Conservation (phyloP, 2,888 invertebrate species). For the Rhodophaea formosa region DNA sequence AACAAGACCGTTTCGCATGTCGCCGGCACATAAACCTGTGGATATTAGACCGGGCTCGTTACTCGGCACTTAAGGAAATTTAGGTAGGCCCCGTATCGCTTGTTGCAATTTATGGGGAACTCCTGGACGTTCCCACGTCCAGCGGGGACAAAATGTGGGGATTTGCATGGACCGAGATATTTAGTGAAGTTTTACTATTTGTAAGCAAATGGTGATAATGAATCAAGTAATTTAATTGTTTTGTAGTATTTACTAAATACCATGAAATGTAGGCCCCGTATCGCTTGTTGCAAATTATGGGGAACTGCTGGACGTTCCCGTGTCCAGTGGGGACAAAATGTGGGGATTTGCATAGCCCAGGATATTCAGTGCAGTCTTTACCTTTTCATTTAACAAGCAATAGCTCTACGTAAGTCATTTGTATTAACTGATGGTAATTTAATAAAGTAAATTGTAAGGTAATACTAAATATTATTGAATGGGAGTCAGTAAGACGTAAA, state of each 20-base stretch:
- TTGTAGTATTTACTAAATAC: too few relatives aligned
- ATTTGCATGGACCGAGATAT: not conserved
- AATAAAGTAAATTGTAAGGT: too few relatives aligned
- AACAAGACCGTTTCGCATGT: constrained; percentile 22
- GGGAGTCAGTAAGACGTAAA: too few relatives aligned
- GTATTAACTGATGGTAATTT: too few relatives aligned
- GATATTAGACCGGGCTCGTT: constrained; percentile 21
- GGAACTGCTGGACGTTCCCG: constrained; percentile 34
- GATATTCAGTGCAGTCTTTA: not conserved
- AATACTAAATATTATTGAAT: too few relatives aligned
- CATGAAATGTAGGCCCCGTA: constrained; percentile 38
- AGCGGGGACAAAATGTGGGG: not conserved
- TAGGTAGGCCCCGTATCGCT: constrained; percentile 39
- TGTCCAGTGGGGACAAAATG: constrained; percentile 19
- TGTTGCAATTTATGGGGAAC: constrained; percentile 37
- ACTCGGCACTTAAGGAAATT: constrained; percentile 39
- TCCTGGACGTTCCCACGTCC: constrained; percentile 33
- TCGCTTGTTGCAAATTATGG: constrained; percentile 37
- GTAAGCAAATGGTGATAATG: too few relatives aligned
- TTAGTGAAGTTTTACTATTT: too few relatives aligned
- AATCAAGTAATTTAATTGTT: too few relatives aligned
- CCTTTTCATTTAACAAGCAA: too few relatives aligned
- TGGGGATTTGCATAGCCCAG: constrained; percentile 3
- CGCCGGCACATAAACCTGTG: constrained; percentile 22
- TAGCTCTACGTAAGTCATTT: too few relatives aligned